Base-by-base conservation (phyloP, 1,140 invertebrate species). In the Laodelphax striatellus region DNA sequence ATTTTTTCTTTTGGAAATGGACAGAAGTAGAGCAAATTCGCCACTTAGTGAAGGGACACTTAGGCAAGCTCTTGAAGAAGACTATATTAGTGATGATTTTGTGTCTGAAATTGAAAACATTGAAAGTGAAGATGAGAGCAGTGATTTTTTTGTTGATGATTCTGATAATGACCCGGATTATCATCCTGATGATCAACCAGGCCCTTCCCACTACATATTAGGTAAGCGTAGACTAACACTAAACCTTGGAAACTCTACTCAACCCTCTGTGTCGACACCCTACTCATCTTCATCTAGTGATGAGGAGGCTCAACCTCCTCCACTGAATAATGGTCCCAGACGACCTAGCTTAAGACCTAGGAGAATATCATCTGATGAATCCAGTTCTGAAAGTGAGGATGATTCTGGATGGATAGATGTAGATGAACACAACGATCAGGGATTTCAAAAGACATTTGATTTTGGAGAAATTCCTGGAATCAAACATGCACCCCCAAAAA, bases 151-250 rank as follows among this genome's bases (percentile, higher is more conserved):
- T 58, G 41, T 1, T n/a, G 56, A 43, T 38, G 56, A 58, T 24
- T 46, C 14, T 10, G 56, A 58, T 31, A 16, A 14, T 21, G 56
- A 58, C 31, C 56, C 56, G 5, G 38, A 58, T 46, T 58, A 58
- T 58, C 21, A 28, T 21, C 55, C 24, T 16, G 19, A 57, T 16
- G 34, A 38, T 38, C 34, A 38, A 38, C 34, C 34, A 9, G 8
- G 34, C 34, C 34, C 34, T 38, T 38, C 34, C 10, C 34, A 38
- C 10, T 38, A 2, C 34, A 38, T 38, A 38, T 8, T 38, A 8
- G 34, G 34, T 38, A 38, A 38, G 1, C 34, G 10, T 38, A 9
- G 11, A 38, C 34, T 38, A 38, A 9, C 34, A 31, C 34, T 13
- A 38, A 5, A 4, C 4, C 28, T 5, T 31, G 28, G 28, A 4